Percentiles rank a stretch among this genome's conserved stretches.
These are phyloP conservation scores for Harpegnathos saltator DNA, from an alignment of 1,140 invertebrate genomes.

Conservation along the genomic window DNA sequence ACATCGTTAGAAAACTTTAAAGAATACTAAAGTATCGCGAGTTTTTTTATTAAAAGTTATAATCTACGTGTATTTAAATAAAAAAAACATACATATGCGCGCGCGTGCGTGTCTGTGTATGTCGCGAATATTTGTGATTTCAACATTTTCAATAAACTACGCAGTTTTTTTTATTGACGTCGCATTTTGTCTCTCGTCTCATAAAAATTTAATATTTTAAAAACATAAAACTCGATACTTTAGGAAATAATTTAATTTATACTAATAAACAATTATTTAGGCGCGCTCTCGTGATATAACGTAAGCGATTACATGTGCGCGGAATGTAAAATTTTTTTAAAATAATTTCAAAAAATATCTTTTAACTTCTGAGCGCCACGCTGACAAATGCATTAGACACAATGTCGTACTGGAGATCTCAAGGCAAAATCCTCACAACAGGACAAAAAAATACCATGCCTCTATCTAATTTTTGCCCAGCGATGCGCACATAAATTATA, in stretches of 20 bases:
- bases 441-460: neutral
- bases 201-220: too few species aligned
- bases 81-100: neutral
- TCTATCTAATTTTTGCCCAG: neutral
- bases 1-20: neutral
- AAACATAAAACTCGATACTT: too few species aligned
- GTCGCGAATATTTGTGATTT: too few species aligned
- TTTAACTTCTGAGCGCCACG: neutral
- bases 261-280: too few species aligned
- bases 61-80: neutral
- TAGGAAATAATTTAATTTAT: too few species aligned
- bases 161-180: too few species aligned
- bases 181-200: too few species aligned
- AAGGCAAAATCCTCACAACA: neutral
- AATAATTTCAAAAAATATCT: neutral
- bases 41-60: neutral
- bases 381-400: neutral
- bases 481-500: constrained; percentile 8
- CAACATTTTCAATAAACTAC: too few species aligned
- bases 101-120: too few species aligned
- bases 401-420: neutral
- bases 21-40: neutral
- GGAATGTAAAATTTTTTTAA: too few species aligned
- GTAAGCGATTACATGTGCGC: too few species aligned
- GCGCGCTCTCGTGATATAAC: too few species aligned